Evolutionary conservation across 1,140 invertebrate species (phyloP).

Genomic region (Zaprionus vittiger): DNA sequence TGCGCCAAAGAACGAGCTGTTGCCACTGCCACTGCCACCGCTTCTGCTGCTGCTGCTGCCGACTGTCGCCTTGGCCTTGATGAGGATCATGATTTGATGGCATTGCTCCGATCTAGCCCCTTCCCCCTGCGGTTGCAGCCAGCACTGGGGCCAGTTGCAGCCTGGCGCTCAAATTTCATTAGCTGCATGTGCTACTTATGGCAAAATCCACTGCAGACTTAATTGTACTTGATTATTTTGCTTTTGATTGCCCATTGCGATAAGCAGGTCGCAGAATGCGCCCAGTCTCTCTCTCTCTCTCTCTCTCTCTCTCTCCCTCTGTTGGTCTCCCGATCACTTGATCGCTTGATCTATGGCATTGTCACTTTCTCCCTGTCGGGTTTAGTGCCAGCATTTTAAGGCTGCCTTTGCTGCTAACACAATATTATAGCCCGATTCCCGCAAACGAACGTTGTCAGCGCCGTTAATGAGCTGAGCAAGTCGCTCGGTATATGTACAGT

Average conservation of each 20-base stretch:
- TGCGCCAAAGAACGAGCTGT: conserved; percentile 14
- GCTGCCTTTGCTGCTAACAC: neutral
- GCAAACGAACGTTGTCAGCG: neutral
- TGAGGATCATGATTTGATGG: conserved; percentile 63
- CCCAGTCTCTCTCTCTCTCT: neutral
- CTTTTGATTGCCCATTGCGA: conserved; percentile 42
- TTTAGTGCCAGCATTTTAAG: conserved; percentile 9
- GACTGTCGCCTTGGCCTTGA: conserved; percentile 60
- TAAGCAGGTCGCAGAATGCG: conserved; percentile 15
- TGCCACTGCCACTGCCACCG: conserved; percentile 32
- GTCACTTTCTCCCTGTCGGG: neutral
- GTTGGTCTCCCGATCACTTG: neutral
- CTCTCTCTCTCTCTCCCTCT: too few species aligned
- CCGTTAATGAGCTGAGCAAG: neutral
- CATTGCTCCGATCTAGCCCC: conserved; percentile 25
- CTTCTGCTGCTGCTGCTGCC: conserved; percentile 45
- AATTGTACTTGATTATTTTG: conserved; percentile 47
- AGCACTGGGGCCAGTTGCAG: neutral
- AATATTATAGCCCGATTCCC: neutral
- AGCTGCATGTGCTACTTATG: conserved; percentile 68
- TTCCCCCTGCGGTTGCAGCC: neutral
- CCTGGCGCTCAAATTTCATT: conserved; percentile 73
- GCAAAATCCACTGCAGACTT: conserved; percentile 36
- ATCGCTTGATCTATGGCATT: conserved; percentile 12
- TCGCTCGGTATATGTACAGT: neutral